Conservation (phyloP, 2,113 vertebrate genomes). For the Aptenodytes patagonicus region DNA sequence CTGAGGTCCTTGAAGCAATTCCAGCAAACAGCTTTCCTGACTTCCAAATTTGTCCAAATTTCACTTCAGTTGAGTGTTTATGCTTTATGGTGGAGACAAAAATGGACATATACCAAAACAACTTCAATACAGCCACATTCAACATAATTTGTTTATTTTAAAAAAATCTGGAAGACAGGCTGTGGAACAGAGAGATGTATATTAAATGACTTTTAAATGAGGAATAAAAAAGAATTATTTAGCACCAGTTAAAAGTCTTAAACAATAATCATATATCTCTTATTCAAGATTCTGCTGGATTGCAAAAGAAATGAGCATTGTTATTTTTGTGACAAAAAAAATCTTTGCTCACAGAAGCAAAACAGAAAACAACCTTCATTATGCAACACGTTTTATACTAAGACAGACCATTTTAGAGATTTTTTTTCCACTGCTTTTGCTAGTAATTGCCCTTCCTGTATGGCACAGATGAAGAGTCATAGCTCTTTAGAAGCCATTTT, state of each 20-base stretch:
- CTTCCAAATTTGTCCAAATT: neutral
- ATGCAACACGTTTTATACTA: neutral
- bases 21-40: neutral
- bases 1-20: neutral
- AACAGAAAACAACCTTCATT: neutral
- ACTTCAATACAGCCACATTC: neutral
- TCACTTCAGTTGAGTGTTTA: neutral
- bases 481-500: neutral
- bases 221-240: neutral
- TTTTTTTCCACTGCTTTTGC: neutral
- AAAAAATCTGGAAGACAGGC: neutral
- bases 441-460: neutral
- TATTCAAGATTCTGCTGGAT: neutral
- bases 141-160: neutral
- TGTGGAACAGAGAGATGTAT: neutral
- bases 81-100: neutral
- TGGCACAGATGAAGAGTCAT: neutral
- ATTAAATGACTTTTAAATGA: neutral
- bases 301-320: neutral
- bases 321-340: neutral
- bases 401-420: neutral
- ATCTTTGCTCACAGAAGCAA: neutral
- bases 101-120: neutral
- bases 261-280: neutral
- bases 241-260: neutral